Percentiles rank a stretch among this genome's conserved stretches.
Evolutionary conservation across 2,113 vertebrate genomes (phyloP).

Genomic region (Parotia lawesii): DNA sequence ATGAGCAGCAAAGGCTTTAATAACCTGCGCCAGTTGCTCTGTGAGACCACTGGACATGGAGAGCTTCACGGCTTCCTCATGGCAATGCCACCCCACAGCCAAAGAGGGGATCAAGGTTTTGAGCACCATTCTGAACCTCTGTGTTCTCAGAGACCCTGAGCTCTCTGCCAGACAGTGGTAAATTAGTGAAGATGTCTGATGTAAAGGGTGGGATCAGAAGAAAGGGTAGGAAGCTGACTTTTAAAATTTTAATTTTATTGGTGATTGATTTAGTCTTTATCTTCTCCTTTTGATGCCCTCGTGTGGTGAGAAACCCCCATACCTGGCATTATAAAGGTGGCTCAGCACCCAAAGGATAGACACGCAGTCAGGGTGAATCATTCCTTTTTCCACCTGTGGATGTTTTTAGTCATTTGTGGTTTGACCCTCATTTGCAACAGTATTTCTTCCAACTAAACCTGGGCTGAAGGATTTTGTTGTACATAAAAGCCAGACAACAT

Average conservation of each 20-base stretch:
- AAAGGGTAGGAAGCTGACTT: not conserved
- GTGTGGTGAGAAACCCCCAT: not conserved
- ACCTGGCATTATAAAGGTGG: not conserved
- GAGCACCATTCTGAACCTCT: fast-evolving
- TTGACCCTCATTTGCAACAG: not conserved
- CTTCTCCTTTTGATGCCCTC: not conserved
- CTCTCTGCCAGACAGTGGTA: not conserved
- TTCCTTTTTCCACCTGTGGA: not conserved
- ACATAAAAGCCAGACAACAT: not conserved
- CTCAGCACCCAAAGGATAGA: not conserved
- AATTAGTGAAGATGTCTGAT: not conserved
- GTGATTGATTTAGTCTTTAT: not conserved
- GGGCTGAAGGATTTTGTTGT: not conserved
- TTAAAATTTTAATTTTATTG: not conserved
- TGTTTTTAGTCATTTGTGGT: not conserved
- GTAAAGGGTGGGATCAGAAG: not conserved
- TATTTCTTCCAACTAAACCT: not conserved
- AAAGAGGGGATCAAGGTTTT: not conserved
- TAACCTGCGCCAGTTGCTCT: not conserved
- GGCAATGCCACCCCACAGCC: not conserved
- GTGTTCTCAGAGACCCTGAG: not conserved
- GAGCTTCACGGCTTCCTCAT: fast-evolving
- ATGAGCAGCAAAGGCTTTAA: not conserved
- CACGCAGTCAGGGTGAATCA: not conserved
- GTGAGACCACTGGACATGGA: fast-evolving